Evolutionary conservation across 2,888 invertebrate genomes (phyloP).

Genomic region (Dryobotodes eremita): DNA sequence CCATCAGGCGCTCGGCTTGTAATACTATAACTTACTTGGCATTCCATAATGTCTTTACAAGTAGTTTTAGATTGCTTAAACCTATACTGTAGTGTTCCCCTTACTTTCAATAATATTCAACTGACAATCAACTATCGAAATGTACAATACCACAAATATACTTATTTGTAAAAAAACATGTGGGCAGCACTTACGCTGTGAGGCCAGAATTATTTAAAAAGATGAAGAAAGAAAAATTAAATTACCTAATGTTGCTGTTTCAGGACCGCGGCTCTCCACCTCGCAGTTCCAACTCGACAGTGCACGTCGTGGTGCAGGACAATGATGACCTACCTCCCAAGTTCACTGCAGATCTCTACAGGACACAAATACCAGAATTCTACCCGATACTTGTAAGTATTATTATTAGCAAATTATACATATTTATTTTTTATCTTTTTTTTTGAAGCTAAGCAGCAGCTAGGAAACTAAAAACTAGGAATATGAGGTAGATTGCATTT

Average conservation of each 20-base stretch:
- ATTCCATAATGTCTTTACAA: no score
- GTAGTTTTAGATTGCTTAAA: not conserved
- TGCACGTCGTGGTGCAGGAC: constrained; percentile 93
- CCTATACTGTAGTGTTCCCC: not conserved
- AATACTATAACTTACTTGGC: not conserved
- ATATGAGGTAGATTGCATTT: no score
- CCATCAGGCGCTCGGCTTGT: not conserved
- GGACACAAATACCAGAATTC: constrained; percentile 95
- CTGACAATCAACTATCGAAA: not conserved
- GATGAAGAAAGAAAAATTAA: not conserved
- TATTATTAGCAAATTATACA: not conserved
- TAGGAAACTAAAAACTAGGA: no score
- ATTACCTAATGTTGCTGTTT: not conserved
- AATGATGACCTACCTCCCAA: constrained; percentile 96
- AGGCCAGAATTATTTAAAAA: no score
- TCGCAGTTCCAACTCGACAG: constrained; percentile 93
- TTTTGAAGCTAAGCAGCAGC: no score
- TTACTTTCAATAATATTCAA: not conserved
- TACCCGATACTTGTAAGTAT: constrained; percentile 94
- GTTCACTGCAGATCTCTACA: constrained; percentile 95
- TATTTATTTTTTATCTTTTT: not conserved
- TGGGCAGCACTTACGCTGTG: not conserved
- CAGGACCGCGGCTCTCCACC: constrained; percentile 96
- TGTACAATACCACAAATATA: not conserved
- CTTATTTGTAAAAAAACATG: no score